A percentile compares a stretch with the other conserved stretches of the same genome.
phyloP scores from a whole-genome alignment of 2,888 invertebrate species.

The Sussaba pulchella region DNA sequence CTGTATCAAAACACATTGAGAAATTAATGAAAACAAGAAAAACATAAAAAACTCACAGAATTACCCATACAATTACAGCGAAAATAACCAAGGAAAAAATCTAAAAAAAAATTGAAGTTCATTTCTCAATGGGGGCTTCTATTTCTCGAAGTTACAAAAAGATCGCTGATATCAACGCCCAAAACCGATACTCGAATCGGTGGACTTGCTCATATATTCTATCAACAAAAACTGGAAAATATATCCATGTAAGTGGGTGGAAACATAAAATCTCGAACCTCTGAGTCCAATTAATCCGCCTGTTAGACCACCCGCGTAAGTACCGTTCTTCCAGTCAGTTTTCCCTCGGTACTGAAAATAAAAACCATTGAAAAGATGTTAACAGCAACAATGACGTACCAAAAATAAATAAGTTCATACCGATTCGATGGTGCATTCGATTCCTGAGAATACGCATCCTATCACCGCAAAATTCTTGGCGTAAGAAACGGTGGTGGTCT shows the following conservation, averaged over 20 bases:
- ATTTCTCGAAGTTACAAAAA: too few species aligned
- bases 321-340: conserved; percentile 98
- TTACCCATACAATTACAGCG: too few species aligned
- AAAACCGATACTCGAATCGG: too few species aligned
- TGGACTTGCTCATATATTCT: too few species aligned
- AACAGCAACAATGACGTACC: background rate
- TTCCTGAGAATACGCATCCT: conserved; percentile 96
- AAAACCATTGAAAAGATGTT: background rate
- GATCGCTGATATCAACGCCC: too few species aligned
- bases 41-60: too few species aligned
- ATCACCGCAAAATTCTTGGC: conserved; percentile 99
- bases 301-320: conserved; percentile 96
- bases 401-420: conserved; percentile 84
- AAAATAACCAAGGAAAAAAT: too few species aligned
- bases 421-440: conserved; percentile 97
- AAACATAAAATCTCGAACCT: conserved; percentile 85
- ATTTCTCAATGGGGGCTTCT: too few species aligned
- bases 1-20: too few species aligned
- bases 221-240: too few species aligned
- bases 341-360: conserved; percentile 91
- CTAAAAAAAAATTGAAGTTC: too few species aligned
- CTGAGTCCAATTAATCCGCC: conserved; percentile 96
- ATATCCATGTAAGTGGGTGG: background rate
- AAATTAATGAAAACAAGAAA: too few species aligned
- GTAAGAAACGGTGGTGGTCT: conserved; percentile 94